These are phyloP conservation scores for Hirtodrosophila cameraria DNA, from an alignment of 2,888 invertebrate species.

Conservation along the genomic window DNA sequence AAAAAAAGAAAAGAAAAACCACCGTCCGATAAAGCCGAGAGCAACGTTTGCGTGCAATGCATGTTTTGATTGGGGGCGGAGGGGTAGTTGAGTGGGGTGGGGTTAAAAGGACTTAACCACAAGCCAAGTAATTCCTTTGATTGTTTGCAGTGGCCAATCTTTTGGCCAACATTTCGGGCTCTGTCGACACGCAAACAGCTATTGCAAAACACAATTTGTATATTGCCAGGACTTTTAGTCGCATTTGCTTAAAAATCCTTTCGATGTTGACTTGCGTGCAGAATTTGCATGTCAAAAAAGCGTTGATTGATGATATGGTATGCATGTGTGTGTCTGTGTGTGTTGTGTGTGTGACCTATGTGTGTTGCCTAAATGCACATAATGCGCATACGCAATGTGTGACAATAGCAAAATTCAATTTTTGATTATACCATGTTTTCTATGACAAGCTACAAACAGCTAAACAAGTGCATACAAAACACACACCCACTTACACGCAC, in stretches of 20 bases:
- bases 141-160: constrained; percentile 44
- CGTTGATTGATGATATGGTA: constrained; percentile 61
- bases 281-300: constrained; percentile 60
- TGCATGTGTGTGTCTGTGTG: background rate
- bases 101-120: constrained; percentile 18
- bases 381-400: constrained; percentile 74
- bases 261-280: constrained; percentile 52
- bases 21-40: constrained; percentile 11
- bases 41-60: constrained; percentile 57
- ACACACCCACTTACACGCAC: background rate
- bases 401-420: constrained; percentile 10
- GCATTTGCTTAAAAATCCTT: constrained; percentile 31
- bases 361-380: constrained; percentile 51
- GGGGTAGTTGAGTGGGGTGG: background rate
- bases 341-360: constrained; percentile 1
- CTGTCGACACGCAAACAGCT: constrained; percentile 52
- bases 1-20: too few relatives aligned
- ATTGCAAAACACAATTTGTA: constrained; percentile 41
- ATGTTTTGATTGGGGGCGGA: background rate
- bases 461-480: constrained; percentile 5
- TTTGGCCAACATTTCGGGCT: constrained; percentile 7
- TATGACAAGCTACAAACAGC: constrained; percentile 38
- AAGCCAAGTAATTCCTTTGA: constrained; percentile 40
- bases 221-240: constrained; percentile 12
- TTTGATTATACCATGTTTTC: constrained; percentile 30